Base-by-base conservation (phyloP, 2,888 invertebrate genomes). In the Chymomyza fuscimana region DNA sequence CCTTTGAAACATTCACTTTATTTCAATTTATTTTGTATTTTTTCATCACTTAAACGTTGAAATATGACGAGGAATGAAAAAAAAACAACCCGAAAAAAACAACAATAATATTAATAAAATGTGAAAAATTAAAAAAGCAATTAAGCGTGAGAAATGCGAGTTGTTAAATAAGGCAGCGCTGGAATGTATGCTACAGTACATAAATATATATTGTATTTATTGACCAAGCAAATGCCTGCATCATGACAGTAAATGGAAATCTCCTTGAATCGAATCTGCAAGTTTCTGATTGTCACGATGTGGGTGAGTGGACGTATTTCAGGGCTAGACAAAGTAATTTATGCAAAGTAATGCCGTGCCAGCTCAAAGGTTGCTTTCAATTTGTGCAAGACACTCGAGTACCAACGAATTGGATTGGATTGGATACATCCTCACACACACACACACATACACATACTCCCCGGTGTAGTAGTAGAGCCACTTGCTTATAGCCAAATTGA, bases 401-500 rank as follows among this genome's bases (percentile, higher is more conserved):
- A 4, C 40, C 40, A 10, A 46, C 40, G 40, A 12, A 46, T 46
- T 12, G 40, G 2, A 46, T 46, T 12, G 40, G 12, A 54, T 54
- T 54, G 16, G 54, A 16, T 54, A 16, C 6, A 54, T n/a, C 15
- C 9, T 54, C 22, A 16, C 54, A 16, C 54, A 22, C 54, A 52
- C 52, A 46, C 40, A 32, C 32, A 5, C 32, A 32, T 4, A 32
- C 1, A 46, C 40, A 40, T 10, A 9, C 40, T 19, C 2, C 1
- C 19, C 19, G 19, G 40, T 46, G 40, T 12, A 46, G 2, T 12
- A 46, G 6, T 40, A 9, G 40, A 12, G 12, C 40, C 40, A 46
- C 40, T 46, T 46, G 40, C 12, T 77, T 83, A 79, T 83, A 81
- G 71, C 79, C 74, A 87, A 84, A 84, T 86, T 84, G 86, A 84